Conservation (phyloP, 2,888 invertebrate genomes). For the Ischnura elegans region DNA sequence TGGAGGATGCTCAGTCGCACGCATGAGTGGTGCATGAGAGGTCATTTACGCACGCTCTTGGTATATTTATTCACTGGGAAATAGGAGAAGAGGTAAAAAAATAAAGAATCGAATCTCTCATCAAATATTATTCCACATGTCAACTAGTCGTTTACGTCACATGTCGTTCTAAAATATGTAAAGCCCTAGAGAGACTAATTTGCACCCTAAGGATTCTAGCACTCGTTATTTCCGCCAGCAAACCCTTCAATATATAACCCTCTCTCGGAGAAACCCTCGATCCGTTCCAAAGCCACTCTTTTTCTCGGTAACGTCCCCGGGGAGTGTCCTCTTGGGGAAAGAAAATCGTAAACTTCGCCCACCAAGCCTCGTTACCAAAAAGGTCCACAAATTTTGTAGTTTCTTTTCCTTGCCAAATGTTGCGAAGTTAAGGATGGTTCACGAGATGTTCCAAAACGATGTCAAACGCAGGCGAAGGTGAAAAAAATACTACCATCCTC, state of each 20-base stretch:
- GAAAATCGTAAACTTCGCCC: background rate
- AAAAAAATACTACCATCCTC: background rate
- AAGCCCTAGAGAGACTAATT: background rate
- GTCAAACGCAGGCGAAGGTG: background rate
- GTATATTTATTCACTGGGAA: background rate
- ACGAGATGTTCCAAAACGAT: background rate
- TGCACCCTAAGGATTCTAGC: background rate
- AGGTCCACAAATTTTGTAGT: background rate
- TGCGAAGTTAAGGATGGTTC: background rate
- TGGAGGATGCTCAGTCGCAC: background rate
- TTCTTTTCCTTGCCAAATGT: background rate
- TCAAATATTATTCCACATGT: background rate
- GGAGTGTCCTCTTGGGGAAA: background rate
- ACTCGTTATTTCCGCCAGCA: background rate
- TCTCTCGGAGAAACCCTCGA: background rate
- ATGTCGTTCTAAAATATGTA: background rate
- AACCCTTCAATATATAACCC: background rate
- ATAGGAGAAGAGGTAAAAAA: background rate
- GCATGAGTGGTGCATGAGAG: background rate
- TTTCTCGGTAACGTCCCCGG: background rate
- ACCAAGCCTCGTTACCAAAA: background rate
- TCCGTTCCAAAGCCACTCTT: background rate
- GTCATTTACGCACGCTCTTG: background rate
- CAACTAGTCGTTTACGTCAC: background rate
- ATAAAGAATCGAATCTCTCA: background rate